Evolutionary conservation across 2,797 vertebrate genomes (phyloP).

Genomic region (Sebastes matsubarae): DNA sequence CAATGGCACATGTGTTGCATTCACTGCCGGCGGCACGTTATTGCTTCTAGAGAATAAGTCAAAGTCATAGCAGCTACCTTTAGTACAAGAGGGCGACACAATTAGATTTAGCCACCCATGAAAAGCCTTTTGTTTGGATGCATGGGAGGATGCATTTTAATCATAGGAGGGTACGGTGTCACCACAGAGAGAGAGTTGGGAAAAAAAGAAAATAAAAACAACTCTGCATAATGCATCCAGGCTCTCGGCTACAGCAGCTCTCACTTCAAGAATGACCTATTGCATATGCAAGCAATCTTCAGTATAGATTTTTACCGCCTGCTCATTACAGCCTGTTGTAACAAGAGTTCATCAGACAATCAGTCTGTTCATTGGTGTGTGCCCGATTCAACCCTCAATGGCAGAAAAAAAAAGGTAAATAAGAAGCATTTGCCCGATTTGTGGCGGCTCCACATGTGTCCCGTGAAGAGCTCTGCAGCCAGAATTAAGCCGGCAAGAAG

Average conservation of each 20-base stretch:
- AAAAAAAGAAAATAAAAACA: conserved; percentile 32
- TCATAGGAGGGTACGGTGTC: conserved; percentile 42
- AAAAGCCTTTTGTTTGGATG: conserved; percentile 72
- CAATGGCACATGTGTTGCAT: conserved; percentile 43
- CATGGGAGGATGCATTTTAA: conserved; percentile 71
- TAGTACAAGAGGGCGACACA: conserved; percentile 61
- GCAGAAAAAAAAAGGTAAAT: conserved; percentile 14
- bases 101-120: conserved; percentile 78
- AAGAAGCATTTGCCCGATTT: conserved; percentile 8
- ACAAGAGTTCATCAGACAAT: conserved; percentile 31
- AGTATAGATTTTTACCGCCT: conserved; percentile 51
- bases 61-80: conserved; percentile 70
- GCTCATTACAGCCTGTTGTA: conserved; percentile 56
- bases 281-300: conserved; percentile 40
- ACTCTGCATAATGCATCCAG: conserved; percentile 33
- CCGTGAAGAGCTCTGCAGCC: not conserved
- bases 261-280: conserved; percentile 45
- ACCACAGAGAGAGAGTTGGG: conserved; percentile 5
- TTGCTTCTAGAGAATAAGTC: conserved; percentile 66
- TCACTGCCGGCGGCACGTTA: conserved; percentile 39
- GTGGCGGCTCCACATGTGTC: conserved; percentile 7
- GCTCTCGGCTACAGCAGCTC: conserved; percentile 23
- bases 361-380: conserved; percentile 24
- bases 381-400: not conserved
- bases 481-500: not conserved